A percentile compares a stretch with the other conserved stretches of the same genome.
Conservation (phyloP, 2,888 invertebrate genomes). For the Lycia hirtaria region DNA sequence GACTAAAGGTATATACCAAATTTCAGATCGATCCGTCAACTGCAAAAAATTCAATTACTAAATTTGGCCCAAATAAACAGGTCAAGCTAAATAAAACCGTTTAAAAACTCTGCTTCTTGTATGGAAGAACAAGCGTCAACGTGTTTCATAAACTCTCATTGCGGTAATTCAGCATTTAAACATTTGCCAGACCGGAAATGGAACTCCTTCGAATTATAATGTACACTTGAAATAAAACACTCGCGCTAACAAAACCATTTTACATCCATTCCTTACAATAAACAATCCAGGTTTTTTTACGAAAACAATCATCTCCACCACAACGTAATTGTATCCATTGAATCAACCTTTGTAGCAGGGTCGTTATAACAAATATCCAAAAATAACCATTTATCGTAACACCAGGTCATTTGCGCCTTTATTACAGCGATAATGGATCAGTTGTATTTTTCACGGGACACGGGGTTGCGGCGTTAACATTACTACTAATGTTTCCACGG, state of each 20-base stretch:
- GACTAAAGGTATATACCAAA: too few species aligned
- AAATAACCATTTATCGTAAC: conserved; percentile 51
- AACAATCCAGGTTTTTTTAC: conserved; percentile 13
- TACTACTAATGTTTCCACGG: conserved; percentile 63
- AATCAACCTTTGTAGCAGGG: conserved; percentile 36
- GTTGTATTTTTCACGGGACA: conserved; percentile 65
- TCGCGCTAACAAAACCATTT: background rate
- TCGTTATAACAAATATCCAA: conserved; percentile 46
- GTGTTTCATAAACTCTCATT: too few species aligned
- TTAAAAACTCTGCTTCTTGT: too few species aligned
- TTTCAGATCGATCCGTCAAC: too few species aligned
- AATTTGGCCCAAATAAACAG: too few species aligned
- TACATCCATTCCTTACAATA: conserved; percentile 10
- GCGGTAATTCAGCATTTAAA: too few species aligned
- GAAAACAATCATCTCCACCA: conserved; percentile 23
- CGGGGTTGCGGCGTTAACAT: conserved; percentile 64
- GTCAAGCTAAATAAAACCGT: too few species aligned
- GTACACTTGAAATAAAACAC: background rate
- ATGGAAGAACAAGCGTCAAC: too few species aligned
- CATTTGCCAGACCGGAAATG: too few species aligned
- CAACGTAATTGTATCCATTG: conserved; percentile 32
- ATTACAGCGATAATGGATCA: conserved; percentile 62
- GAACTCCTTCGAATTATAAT: too few species aligned
- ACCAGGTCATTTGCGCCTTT: conserved; percentile 54
- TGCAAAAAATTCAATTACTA: too few species aligned